These are phyloP conservation scores for Penaeus chinensis DNA, from an alignment of 1,140 invertebrate genomes.

Conservation along the genomic window DNA sequence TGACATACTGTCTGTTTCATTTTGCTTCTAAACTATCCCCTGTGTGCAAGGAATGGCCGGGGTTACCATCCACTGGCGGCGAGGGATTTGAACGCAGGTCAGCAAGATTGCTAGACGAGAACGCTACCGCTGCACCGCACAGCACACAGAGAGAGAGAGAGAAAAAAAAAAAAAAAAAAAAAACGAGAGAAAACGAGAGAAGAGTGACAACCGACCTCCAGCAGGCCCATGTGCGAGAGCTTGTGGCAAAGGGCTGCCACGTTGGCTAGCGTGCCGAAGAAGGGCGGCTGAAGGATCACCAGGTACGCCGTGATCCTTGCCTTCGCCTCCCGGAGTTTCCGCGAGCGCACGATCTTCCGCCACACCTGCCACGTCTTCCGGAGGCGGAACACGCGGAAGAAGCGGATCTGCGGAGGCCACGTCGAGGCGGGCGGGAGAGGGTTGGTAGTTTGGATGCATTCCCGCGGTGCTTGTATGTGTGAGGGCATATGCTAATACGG, in stretches of 20 bases:
- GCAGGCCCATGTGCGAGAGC: conserved; percentile 50
- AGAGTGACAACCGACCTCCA: conserved; percentile 30
- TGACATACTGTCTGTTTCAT: too few species aligned
- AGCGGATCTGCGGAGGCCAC: conserved; percentile 33
- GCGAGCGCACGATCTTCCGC: conserved; percentile 36
- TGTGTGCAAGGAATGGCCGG: neutral
- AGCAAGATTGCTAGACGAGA: too few species aligned
- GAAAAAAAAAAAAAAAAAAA: neutral
- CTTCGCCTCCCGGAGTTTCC: conserved; percentile 47
- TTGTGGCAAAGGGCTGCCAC: conserved; percentile 42
- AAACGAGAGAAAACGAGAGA: neutral
- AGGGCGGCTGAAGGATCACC: conserved; percentile 46
- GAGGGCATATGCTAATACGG: neutral
- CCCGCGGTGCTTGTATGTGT: neutral
- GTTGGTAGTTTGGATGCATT: neutral
- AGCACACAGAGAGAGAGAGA: conserved; percentile 14
- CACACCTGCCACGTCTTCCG: conserved; percentile 56
- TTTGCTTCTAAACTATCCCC: too few species aligned
- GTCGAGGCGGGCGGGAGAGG: neutral
- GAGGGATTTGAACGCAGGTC: too few species aligned
- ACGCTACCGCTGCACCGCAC: too few species aligned
- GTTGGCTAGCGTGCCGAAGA: conserved; percentile 38
- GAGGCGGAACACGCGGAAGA: conserved; percentile 47
- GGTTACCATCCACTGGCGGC: too few species aligned
- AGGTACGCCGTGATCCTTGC: conserved; percentile 39